Base-by-base conservation (phyloP, 2,797 vertebrate genomes). In the Echeneis naucrates region DNA sequence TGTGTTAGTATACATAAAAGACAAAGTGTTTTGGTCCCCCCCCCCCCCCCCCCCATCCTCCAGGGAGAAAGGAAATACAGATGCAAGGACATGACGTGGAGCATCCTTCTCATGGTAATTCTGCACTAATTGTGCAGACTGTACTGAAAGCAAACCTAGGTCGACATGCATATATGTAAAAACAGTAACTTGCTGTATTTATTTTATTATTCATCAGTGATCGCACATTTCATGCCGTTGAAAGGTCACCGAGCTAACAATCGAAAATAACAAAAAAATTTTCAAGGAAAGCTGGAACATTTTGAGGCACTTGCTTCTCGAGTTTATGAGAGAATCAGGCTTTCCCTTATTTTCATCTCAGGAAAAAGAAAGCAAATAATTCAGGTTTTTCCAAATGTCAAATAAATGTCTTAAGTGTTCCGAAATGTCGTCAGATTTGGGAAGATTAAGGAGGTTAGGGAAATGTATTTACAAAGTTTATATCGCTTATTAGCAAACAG, bases 1-100 rank as follows among this genome's bases (percentile, higher is more conserved):
- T 54, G 17, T 52, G 44, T 8, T 26, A 35, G 44, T 54, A 55
- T 72, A 66, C 50, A 68, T 24, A 1, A 63, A 62, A 78, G 45
- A 60, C 61, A 63, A 24, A n/a, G n/a, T n/a, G n/a, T n/a, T n/a
- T n/a, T n/a, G n/a, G n/a, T n/a, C n/a, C n/a, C n/a, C n/a, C n/a
- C n/a, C n/a, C n/a, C n/a, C n/a, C n/a, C n/a, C 64, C 65, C 52
- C 78, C 71, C 8, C 51, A 58, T 9, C 66, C 12, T 37, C 48
- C 72, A 61, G 17, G 47, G 60, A 63, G 68, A 48, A 33, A 32
- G 54, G 51, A 79, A 51, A 79, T 47, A 59, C 73, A 45, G 62
- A 79, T 47, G 59, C 73, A 45, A 62, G 19, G 75, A 75, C 26
- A 19, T 30, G 55, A 64, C 71, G 48, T 51, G 19, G 72, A 2